Conservation (phyloP, 2,113 vertebrate species). For the Agelaius phoeniceus region DNA sequence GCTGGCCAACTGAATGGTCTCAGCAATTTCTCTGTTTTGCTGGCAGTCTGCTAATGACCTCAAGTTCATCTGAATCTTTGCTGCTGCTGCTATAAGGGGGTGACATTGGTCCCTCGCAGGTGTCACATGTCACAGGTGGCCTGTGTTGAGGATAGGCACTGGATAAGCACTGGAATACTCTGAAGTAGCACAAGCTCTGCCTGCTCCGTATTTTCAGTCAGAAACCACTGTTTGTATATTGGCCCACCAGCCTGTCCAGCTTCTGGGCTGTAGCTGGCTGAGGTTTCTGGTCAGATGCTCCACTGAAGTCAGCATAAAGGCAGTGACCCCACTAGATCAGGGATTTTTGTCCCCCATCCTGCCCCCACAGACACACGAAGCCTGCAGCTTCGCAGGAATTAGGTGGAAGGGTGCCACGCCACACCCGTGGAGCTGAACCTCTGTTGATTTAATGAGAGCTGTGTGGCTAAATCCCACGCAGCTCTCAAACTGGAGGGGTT, state of each 20-base stretch:
- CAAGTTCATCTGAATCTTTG: not conserved
- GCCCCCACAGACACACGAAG: not conserved
- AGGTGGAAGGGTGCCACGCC: not conserved
- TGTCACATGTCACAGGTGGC: not conserved
- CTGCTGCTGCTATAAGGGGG: not conserved
- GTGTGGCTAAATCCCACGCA: constrained; percentile 11
- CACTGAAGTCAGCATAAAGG: not conserved
- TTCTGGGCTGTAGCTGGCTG: not conserved
- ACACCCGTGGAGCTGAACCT: constrained; percentile 30
- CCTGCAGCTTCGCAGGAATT: not conserved
- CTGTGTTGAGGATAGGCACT: not conserved
- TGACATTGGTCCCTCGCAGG: not conserved
- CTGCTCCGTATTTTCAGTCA: not conserved
- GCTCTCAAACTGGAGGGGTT: constrained; percentile 13
- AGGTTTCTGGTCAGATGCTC: not conserved
- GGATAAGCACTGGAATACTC: not conserved
- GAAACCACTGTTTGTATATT: not conserved
- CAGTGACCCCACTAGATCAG: not conserved
- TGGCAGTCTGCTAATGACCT: not conserved
- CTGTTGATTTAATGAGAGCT: constrained; percentile 1
- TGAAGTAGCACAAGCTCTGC: not conserved
- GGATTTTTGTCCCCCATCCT: not conserved
- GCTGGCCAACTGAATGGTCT: not conserved
- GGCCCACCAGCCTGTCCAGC: not conserved
- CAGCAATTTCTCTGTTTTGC: not conserved